A percentile compares a stretch with the other conserved stretches of the same genome.
Evolutionary conservation across 2,888 invertebrate species (phyloP).

Genomic region (Uropetala carovei): DNA sequence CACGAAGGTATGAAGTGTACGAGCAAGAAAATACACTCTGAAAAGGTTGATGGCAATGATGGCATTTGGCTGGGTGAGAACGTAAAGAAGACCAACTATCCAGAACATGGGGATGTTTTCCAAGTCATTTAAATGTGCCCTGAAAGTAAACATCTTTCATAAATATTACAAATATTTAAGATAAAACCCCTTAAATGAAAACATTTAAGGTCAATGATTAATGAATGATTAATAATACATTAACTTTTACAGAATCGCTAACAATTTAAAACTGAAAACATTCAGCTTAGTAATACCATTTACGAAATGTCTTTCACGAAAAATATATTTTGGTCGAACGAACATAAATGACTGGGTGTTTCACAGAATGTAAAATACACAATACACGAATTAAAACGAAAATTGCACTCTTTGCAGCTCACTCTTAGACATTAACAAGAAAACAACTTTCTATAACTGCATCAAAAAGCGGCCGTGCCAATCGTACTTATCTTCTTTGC

Average conservation of each 20-base stretch:
- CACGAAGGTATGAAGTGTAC: constrained; percentile 81
- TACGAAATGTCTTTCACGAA: too few species aligned
- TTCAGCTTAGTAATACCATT: too few species aligned
- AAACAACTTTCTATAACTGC: too few species aligned
- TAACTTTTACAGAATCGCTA: background rate
- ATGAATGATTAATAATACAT: background rate
- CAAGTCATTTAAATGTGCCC: constrained; percentile 84
- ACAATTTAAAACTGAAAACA: background rate
- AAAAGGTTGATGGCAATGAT: constrained; percentile 78
- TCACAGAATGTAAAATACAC: too few species aligned
- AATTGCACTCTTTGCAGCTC: too few species aligned
- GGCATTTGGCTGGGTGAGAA: constrained; percentile 78
- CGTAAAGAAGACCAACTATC: constrained; percentile 79
- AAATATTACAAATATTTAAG: background rate
- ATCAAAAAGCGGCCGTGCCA: too few species aligned
- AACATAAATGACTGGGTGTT: too few species aligned
- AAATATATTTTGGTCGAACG: too few species aligned
- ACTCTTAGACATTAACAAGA: too few species aligned
- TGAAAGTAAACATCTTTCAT: constrained; percentile 72
- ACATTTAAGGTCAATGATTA: background rate
- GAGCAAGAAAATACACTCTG: constrained; percentile 78
- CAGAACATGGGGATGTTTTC: constrained; percentile 85
- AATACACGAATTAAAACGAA: too few species aligned
- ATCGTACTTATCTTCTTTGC: too few species aligned
- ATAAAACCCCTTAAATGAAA: background rate